Conservation (phyloP, 2,113 vertebrate species). For the Lichenostomus cassidix region DNA sequence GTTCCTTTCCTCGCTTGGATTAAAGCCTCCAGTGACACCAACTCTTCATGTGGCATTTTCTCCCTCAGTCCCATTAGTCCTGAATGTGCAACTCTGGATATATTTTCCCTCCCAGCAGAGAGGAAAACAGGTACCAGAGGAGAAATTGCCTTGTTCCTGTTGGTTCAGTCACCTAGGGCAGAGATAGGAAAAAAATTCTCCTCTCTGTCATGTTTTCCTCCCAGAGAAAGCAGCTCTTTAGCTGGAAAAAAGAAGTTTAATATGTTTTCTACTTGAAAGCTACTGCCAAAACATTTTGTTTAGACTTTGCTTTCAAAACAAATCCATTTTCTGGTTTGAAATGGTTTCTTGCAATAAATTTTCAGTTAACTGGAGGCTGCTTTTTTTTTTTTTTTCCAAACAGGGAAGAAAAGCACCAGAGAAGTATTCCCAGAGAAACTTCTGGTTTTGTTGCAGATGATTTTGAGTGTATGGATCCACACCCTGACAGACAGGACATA, state of each 20-base stretch:
- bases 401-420: background rate
- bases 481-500: background rate
- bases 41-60: background rate
- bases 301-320: background rate
- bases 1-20: background rate
- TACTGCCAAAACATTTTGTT: background rate
- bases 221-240: background rate
- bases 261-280: background rate
- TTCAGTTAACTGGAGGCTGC: background rate
- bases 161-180: background rate
- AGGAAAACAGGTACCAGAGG: background rate
- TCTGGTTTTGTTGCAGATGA: background rate
- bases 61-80: background rate
- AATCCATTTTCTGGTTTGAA: background rate
- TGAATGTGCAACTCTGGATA: fast-evolving
- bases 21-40: background rate
- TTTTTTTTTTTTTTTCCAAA: background rate
- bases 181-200: background rate
- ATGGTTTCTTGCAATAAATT: background rate
- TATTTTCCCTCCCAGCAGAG: background rate
- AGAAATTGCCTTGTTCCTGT: background rate
- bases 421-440: background rate
- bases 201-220: background rate
- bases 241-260: background rate
- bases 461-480: background rate